These are phyloP conservation scores for Hoplias malabaricus DNA, from an alignment of 2,113 vertebrate genomes.

Conservation along the genomic window DNA sequence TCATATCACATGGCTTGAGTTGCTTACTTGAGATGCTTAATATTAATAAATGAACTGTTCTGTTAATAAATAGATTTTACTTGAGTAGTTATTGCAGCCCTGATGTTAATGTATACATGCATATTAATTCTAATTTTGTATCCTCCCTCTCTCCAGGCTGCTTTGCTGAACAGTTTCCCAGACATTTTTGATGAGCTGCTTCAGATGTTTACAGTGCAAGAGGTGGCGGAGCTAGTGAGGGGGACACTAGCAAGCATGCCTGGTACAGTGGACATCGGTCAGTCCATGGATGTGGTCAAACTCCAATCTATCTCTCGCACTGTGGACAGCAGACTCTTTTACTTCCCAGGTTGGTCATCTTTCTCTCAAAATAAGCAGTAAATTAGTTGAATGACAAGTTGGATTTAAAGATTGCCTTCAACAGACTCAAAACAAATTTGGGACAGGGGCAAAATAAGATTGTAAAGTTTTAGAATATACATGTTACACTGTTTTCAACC, in stretches of 20 bases:
- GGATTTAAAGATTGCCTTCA: too few relatives aligned
- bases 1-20: too few relatives aligned
- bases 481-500: too few relatives aligned
- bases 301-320: conserved; percentile 94
- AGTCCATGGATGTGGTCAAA: conserved; percentile 96
- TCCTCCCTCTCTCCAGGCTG: conserved; percentile 75
- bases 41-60: too few relatives aligned
- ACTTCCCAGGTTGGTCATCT: conserved; percentile 83
- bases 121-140: too few relatives aligned
- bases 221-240: conserved; percentile 93
- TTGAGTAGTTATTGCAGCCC: too few relatives aligned
- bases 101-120: too few relatives aligned
- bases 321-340: conserved; percentile 94
- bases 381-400: not conserved
- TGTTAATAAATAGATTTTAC: too few relatives aligned
- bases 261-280: conserved; percentile 91
- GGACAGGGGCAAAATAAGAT: too few relatives aligned
- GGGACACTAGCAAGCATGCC: conserved; percentile 95
- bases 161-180: conserved; percentile 91
- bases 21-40: too few relatives aligned
- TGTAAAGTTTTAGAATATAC: too few relatives aligned
- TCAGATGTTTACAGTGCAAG: conserved; percentile 96
- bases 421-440: too few relatives aligned
- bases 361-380: not conserved
- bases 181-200: conserved; percentile 97